Conservation (phyloP, 2,797 vertebrate species). For the Acipenser ruthenus region DNA sequence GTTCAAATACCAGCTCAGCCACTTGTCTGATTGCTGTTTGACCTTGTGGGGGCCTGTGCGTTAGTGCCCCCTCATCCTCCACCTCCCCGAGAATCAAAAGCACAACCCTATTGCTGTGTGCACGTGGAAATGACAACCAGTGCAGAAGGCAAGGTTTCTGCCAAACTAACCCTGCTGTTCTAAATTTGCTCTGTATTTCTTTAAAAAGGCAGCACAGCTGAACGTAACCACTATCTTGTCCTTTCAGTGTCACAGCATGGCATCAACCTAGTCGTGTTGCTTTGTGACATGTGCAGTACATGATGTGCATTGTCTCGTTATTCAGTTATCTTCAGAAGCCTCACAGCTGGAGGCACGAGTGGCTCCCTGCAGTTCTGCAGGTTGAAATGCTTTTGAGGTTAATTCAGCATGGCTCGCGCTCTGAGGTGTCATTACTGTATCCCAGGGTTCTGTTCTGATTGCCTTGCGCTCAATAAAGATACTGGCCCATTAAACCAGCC, state of each 20-base stretch:
- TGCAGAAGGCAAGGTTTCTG: too few relatives aligned
- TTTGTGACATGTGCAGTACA: conserved; percentile 38
- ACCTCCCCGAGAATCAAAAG: too few relatives aligned
- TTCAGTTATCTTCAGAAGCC: conserved; percentile 48
- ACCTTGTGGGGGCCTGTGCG: too few relatives aligned
- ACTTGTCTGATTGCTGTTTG: too few relatives aligned
- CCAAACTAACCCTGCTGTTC: too few relatives aligned
- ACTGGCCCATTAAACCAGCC: conserved; percentile 46
- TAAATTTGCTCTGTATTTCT: too few relatives aligned
- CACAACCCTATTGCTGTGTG: too few relatives aligned
- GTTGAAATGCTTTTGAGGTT: conserved; percentile 33
- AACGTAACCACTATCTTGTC: too few relatives aligned
- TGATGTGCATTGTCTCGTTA: conserved; percentile 48
- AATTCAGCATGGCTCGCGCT: conserved; percentile 44
- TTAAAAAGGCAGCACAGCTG: too few relatives aligned
- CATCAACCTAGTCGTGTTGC: conserved; percentile 23
- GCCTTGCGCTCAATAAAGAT: conserved; percentile 30
- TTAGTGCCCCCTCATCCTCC: too few relatives aligned
- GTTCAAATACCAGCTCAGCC: too few relatives aligned
- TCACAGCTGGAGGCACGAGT: conserved; percentile 49
- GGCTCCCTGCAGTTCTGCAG: conserved; percentile 36
- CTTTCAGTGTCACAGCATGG: conserved; percentile 1
- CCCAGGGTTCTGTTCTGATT: conserved; percentile 15
- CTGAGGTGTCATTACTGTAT: conserved; percentile 38
- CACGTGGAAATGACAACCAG: too few relatives aligned